phyloP scores from a whole-genome alignment of 2,888 invertebrate genomes.

The Caenorhabditis sp. region DNA sequence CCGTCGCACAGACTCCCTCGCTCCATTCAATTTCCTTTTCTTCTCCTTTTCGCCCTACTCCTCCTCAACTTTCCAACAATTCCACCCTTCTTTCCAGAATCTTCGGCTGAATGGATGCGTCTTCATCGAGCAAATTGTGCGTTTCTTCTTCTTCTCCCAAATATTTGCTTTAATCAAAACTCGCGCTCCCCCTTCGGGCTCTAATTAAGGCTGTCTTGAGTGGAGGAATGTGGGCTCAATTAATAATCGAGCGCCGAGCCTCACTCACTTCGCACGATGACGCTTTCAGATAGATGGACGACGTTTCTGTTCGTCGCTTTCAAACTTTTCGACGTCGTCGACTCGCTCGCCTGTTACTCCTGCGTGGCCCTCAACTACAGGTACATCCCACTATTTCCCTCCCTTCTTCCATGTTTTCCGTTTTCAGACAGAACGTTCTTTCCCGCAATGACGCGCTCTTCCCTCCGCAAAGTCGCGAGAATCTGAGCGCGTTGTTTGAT shows the following conservation, averaged over 20 bases:
- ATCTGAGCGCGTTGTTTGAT: conserved; percentile 48
- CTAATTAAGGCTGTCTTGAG: conserved; percentile 29
- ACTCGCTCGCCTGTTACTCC: conserved; percentile 48
- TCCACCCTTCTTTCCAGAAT: conserved; percentile 42
- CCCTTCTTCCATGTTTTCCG: neutral
- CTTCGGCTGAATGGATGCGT: conserved; percentile 50
- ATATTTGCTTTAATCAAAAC: conserved; percentile 39
- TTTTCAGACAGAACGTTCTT: conserved; percentile 51
- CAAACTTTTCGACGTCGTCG: conserved; percentile 19
- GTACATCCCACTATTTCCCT: neutral
- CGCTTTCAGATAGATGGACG: conserved; percentile 40
- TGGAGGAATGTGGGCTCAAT: conserved; percentile 35
- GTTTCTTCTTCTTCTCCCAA: conserved; percentile 27
- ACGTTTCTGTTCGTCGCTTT: conserved; percentile 28
- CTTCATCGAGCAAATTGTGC: conserved; percentile 49
- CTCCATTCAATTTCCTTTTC: conserved; percentile 51
- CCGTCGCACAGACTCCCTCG: conserved; percentile 11
- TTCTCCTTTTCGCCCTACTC: conserved; percentile 5
- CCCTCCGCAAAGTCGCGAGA: conserved; percentile 47
- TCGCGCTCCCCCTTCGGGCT: conserved; percentile 9
- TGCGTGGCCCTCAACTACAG: conserved; percentile 55
- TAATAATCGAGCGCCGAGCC: conserved; percentile 24
- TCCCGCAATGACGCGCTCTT: conserved; percentile 42
- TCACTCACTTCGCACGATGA: conserved; percentile 1
- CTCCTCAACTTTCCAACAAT: conserved; percentile 45